These are phyloP conservation scores for Caenorhabditis sp. DNA, from an alignment of 2,888 invertebrate species.

Conservation along the genomic window DNA sequence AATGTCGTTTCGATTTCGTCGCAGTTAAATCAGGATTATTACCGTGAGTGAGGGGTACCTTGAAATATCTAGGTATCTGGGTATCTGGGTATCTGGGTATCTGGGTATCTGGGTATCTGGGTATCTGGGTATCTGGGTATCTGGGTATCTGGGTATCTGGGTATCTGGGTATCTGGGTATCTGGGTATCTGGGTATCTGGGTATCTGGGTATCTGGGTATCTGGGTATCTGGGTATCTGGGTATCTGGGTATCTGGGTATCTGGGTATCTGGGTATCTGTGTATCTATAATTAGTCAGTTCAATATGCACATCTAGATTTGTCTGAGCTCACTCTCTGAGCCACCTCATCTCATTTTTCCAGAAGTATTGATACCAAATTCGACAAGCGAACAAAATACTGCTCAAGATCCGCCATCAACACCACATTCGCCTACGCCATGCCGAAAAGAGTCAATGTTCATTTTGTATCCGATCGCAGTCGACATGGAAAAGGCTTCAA, in stretches of 20 bases:
- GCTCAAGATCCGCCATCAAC: slow-evolving; percentile 21
- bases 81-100: no score
- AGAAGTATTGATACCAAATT: slow-evolving; percentile 11
- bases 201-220: no score
- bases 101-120: no score
- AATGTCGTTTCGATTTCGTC: slow-evolving; percentile 48
- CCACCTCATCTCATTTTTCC: not conserved
- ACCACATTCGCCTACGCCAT: slow-evolving; percentile 23
- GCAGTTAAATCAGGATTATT: slow-evolving; percentile 6
- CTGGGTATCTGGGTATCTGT: no score
- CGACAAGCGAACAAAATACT: slow-evolving; percentile 20
- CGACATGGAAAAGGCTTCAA: slow-evolving; percentile 60
- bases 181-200: no score
- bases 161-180: no score
- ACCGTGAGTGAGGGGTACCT: no score
- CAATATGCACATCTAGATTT: not conserved
- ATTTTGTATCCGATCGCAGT: slow-evolving; percentile 50
- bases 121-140: no score
- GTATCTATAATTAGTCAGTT: not conserved
- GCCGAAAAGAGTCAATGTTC: slow-evolving; percentile 35
- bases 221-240: no score
- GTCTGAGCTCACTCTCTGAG: not conserved
- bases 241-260: no score
- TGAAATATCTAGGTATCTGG: no score
- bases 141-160: no score